Conservation (phyloP, 1,140 invertebrate species). For the Apis mellifera region DNA sequence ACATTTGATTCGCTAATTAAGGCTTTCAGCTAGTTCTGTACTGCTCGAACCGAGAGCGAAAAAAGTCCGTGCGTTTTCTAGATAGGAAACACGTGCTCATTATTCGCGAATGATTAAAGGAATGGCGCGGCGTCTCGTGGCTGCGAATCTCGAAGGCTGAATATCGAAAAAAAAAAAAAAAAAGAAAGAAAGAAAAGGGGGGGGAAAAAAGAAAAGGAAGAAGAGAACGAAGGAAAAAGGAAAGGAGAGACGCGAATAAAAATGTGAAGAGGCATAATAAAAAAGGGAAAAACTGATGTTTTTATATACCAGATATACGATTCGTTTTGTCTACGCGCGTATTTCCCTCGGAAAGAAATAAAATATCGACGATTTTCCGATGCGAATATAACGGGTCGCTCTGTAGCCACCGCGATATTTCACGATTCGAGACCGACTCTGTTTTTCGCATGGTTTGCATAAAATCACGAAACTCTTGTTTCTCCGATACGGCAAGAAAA, state of each 20-base stretch:
- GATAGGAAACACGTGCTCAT: not conserved
- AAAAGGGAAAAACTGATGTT: not conserved
- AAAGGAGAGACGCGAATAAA: no score
- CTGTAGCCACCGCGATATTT: not conserved
- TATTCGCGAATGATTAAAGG: not conserved
- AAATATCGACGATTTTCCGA: not conserved
- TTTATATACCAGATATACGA: not conserved
- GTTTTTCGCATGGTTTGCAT: not conserved
- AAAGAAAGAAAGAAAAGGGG: not conserved
- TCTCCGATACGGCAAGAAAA: not conserved
- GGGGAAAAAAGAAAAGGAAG: no score
- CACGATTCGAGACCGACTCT: conserved; percentile 1
- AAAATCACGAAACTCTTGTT: not conserved
- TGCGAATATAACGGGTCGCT: no score
- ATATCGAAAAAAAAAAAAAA: no score
- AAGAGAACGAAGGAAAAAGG: no score
- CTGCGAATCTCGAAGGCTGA: not conserved
- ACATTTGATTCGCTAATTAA: conserved; percentile 18
- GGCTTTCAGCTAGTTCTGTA: not conserved
- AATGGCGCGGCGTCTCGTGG: not conserved
- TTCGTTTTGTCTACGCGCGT: not conserved
- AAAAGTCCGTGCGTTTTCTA: not conserved
- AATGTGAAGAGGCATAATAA: no score
- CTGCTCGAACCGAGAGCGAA: not conserved
- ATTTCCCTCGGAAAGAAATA: not conserved